These are phyloP conservation scores for Leucoraja ocellata DNA, from an alignment of 2,797 vertebrate species.

Conservation along the genomic window DNA sequence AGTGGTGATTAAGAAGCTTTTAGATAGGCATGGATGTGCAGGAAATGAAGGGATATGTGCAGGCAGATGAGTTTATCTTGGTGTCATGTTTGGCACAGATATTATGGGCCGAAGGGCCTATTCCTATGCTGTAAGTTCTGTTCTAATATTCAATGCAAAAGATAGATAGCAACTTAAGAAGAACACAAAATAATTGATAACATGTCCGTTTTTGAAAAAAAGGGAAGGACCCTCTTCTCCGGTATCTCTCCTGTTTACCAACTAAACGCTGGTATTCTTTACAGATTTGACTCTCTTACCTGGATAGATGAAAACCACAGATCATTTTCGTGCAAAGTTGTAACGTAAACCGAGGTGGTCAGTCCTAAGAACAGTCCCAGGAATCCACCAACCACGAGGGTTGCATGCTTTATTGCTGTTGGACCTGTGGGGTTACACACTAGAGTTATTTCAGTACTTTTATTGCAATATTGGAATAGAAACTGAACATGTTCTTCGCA, in stretches of 20 bases:
- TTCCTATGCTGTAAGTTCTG: too few relatives aligned
- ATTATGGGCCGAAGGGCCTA: too few relatives aligned
- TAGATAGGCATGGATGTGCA: too few relatives aligned
- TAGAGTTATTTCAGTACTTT: neutral
- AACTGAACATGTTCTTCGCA: neutral
- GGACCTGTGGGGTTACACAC: slow-evolving; percentile 43
- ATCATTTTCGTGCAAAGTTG: slow-evolving; percentile 92
- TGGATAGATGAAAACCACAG: slow-evolving; percentile 98
- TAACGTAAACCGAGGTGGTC: slow-evolving; percentile 81
- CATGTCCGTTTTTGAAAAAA: neutral
- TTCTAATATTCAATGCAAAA: neutral
- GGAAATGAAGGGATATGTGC: too few relatives aligned
- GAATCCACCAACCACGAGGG: slow-evolving; percentile 66
- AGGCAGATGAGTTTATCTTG: too few relatives aligned
- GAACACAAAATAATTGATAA: neutral
- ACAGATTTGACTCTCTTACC: slow-evolving; percentile 57
- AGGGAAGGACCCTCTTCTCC: neutral
- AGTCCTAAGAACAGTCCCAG: slow-evolving; percentile 75
- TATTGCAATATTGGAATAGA: neutral
- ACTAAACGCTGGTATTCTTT: neutral
- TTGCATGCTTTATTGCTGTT: slow-evolving; percentile 62
- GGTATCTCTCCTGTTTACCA: neutral
- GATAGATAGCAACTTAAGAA: too few relatives aligned
- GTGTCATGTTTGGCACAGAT: too few relatives aligned
- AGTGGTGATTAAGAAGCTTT: too few relatives aligned